These are phyloP conservation scores for Phengaris alcon DNA, from an alignment of 2,888 invertebrate species.

Conservation along the genomic window DNA sequence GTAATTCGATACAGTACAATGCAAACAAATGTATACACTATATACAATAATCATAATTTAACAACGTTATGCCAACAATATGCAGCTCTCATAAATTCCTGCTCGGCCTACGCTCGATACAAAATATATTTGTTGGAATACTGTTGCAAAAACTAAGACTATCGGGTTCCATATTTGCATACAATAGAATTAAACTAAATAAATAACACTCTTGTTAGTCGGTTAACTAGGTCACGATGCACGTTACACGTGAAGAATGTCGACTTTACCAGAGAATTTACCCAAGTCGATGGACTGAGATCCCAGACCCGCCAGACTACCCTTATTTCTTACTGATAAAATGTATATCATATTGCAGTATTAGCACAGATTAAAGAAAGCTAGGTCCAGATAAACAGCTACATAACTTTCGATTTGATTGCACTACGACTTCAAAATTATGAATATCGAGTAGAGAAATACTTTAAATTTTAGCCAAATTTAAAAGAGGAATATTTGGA, in stretches of 20 bases:
- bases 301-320: no score
- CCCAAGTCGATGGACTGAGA: no score
- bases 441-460: no score
- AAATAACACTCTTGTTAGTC: not conserved
- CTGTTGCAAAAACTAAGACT: conserved; percentile 5
- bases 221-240: not conserved
- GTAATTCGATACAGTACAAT: not conserved
- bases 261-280: no score
- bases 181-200: conserved; percentile 8
- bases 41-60: conserved; percentile 18
- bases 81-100: conserved; percentile 21
- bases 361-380: no score
- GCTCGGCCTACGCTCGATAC: conserved; percentile 17
- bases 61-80: conserved; percentile 19
- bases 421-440: no score
- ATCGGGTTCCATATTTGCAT: conserved; percentile 16
- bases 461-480: no score
- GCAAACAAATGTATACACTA: not conserved
- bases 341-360: no score
- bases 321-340: no score
- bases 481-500: no score
- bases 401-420: no score
- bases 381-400: no score
- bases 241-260: not conserved
- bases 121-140: conserved; percentile 11